Conservation (phyloP, 2,888 invertebrate species). For the Drosophila neotestacea region DNA sequence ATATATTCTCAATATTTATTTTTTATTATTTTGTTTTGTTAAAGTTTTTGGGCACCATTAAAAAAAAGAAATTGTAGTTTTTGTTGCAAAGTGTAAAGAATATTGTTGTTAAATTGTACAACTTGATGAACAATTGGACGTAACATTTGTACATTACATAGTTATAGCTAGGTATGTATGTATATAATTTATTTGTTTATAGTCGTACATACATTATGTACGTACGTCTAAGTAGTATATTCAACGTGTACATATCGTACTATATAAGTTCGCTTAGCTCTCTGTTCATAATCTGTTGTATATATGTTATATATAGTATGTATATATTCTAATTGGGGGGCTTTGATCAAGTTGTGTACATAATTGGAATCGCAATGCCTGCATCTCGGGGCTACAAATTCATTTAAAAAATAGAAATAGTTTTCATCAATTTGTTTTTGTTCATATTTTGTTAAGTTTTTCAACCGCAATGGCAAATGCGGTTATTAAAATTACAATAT, state of each 20-base stretch:
- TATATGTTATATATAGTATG: constrained; percentile 5
- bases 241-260: constrained; percentile 26
- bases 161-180: constrained; percentile 28
- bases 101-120: constrained; percentile 19
- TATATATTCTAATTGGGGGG: constrained; percentile 15
- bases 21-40: constrained; percentile 6
- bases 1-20: constrained; percentile 16
- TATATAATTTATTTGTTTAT: constrained; percentile 16
- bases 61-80: constrained; percentile 11
- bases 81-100: constrained; percentile 7
- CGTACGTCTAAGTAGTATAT: constrained; percentile 9
- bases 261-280: constrained; percentile 27
- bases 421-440: constrained; percentile 23
- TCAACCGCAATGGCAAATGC: constrained; percentile 40
- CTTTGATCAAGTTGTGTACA: constrained; percentile 27
- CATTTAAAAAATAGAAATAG: constrained; percentile 48
- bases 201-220: constrained; percentile 19
- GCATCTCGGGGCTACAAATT: constrained; percentile 28
- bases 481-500: constrained; percentile 27
- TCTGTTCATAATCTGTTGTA: constrained; percentile 18
- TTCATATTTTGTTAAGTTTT: constrained; percentile 24
- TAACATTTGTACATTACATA: constrained; percentile 32
- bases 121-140: constrained; percentile 37
- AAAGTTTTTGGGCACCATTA: constrained; percentile 17
- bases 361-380: constrained; percentile 23